Evolutionary conservation across 2,113 vertebrate species (phyloP), one percentile per base, ranked within the genome.

Genomic region (Entomyzon cyanotis): DNA sequence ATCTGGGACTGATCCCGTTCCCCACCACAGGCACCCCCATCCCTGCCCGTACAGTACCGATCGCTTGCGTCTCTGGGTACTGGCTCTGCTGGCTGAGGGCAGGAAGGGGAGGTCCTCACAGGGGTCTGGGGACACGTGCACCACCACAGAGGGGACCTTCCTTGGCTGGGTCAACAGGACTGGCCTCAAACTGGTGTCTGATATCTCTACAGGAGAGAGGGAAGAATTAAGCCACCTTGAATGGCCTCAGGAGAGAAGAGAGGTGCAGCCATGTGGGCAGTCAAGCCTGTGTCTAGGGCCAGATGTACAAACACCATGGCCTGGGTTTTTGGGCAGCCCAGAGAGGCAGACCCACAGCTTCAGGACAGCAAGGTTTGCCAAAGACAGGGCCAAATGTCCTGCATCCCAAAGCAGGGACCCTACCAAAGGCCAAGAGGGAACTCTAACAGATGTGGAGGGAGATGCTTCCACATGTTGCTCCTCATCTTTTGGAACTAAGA

Each of bases 51-150:
- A 67, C 18, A 18, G 62, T 97, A 97, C 97, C 96, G 15, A 25
- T 84, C 86, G 74, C 23, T 68, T 95, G 88, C 86, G 90, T 12
- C 91, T 94, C 92, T 96, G 95, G 46, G 93, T 10, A 39, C 90
- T 84, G 11, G 81, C 44, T 74, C 68, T 89, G 93, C 47, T 62
- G 53, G 37, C 31, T 4, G 59, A 1, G 1, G 74, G 65, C 47
- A 78, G 75, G 7, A 90, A 56, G 31, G 74, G 78, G 5, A 80
- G 15, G 20, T 87, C 93, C 64, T 60, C 30, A 30, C 13, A 70
- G 46, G 67, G 41, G 5, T 59, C 92, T 3, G 44, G 73, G 39
- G 74, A 59, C 35, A 59, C 0, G 2, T 91, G 83, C 50, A 50
- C 47, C 50, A 62, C 1, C 0, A 68, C 22, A 41, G 88, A 89